phyloP scores from a whole-genome alignment of 2,797 vertebrate species.

The Gymnothorax reevesii region DNA sequence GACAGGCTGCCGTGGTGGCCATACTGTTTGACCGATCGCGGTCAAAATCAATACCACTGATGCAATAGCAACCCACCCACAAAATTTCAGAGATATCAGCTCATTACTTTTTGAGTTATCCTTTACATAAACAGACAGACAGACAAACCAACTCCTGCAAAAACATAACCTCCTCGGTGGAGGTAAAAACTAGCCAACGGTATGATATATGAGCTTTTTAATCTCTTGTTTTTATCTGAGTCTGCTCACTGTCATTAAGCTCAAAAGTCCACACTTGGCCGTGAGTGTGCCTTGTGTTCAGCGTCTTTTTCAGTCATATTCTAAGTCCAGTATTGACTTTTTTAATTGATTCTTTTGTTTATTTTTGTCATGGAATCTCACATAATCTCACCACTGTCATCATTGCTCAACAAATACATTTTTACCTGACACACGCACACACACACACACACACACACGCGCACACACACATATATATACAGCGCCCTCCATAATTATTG shows the following conservation, averaged over 20 bases:
- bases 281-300: background rate
- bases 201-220: background rate
- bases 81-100: too few relatives aligned
- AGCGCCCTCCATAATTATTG: too few relatives aligned
- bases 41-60: too few relatives aligned
- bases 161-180: too few relatives aligned
- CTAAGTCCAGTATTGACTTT: background rate
- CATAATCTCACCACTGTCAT: background rate
- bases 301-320: background rate
- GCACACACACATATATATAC: too few relatives aligned
- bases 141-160: too few relatives aligned
- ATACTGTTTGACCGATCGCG: too few relatives aligned
- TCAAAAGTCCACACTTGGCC: background rate
- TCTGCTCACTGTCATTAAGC: background rate
- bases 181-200: background rate
- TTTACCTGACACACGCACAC: slow-evolving; percentile 1
- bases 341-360: background rate
- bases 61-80: too few relatives aligned
- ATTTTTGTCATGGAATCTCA: background rate
- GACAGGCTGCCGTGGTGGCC: too few relatives aligned
- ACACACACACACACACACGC: too few relatives aligned
- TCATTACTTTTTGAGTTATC: too few relatives aligned
- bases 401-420: background rate
- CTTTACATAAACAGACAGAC: too few relatives aligned
- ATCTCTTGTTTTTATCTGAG: background rate